Evolutionary conservation across 1,140 invertebrate genomes (phyloP), one percentile per base, ranked within the genome.

Genomic region (Wiebesia pumilae): DNA sequence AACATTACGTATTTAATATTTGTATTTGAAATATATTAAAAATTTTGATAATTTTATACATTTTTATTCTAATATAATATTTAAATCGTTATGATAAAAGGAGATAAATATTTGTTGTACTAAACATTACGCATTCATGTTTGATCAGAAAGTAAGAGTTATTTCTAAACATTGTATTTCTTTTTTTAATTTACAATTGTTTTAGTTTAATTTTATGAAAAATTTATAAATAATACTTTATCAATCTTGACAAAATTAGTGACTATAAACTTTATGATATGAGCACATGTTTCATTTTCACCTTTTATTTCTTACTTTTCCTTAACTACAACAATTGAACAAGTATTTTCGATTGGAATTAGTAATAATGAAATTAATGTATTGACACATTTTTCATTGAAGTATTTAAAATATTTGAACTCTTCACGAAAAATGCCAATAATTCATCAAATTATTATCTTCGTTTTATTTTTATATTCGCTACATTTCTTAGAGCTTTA

Each of bases 1-100:
- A 90, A 87, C 65, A 71, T 54, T 80, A 75, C 43, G 33, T 54
- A 78, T 54, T 78, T 54, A 54, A 78, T 54, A 78, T 47, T 54
- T 54, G 77, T 54, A 4, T 77, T 21, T 30, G 51, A 47, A 75
- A 75, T 43, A 43, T 75, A 1, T 75, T 40, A 75, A 75, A 38
- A 9, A 12, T 43, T 75, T 24, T 40, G 16, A 71, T n/a, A 43
- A 24, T 75, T 27, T 40, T 43, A 43, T 27, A 43, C 10, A 75
- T 75, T 40, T 12, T 38, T 2, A 19, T 21, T 21, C 38, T 33
- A 43, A 43, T 43, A 7, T 75, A 27, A 33, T 69, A 33, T 69
- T 30, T 16, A 12, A 33, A 35, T 35, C 9, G 33, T 1, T 35
- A 12, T 35, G 16, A 65, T n/a, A 65, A 14, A n/a, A 30, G 12